Evolutionary conservation across 2,797 vertebrate genomes (phyloP), one percentile per base, ranked within the genome.

Genomic region (Paramormyrops hopkinsi): DNA sequence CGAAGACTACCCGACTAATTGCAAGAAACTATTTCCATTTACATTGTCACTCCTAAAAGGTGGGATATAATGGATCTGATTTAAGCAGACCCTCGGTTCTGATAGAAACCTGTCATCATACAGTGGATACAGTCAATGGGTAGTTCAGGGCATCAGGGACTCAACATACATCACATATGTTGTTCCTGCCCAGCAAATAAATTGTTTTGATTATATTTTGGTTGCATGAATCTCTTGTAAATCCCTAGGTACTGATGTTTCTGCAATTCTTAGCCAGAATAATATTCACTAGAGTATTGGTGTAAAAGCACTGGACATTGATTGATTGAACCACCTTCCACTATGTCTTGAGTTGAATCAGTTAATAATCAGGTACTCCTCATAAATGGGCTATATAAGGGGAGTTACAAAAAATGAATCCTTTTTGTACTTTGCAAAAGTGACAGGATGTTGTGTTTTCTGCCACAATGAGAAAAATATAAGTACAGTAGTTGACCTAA

Each of bases 401-500:
- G 19, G 29, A n/a, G 65, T 73, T 44, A n/a, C 33, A 46, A 1
- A 79, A 79, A 46, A 82, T 19, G 19, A 44, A 41, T 41, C 41
- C 19, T 41, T 82, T 82, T 46, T 82, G 76, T 46, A 46, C 76
- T n/a, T 44, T 79, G 14, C 37, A 82, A 46, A 44, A 82, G 62
- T n/a, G 76, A n/a, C 76, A 82, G 33, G 41, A 82, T 41, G 8
- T 82, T 46, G 76, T 82, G n/a, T 82, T 82, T 82, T 46, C 37
- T 41, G 76, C 29, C 76, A 82, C 76, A 82, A 82, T n/a, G 76
- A 82, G 19, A 44, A 44, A 44, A 79, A 46, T 46, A n/a, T 46
- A n/a, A 82, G 76, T n/a, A n/a, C n/a, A n/a, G n/a, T 17, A 82
- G 41, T n/a, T 82, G 76, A 82, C 76, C 41, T 82, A 82, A n/a